Conservation (phyloP, 2,113 vertebrate species). For the Mustela nigripes region DNA sequence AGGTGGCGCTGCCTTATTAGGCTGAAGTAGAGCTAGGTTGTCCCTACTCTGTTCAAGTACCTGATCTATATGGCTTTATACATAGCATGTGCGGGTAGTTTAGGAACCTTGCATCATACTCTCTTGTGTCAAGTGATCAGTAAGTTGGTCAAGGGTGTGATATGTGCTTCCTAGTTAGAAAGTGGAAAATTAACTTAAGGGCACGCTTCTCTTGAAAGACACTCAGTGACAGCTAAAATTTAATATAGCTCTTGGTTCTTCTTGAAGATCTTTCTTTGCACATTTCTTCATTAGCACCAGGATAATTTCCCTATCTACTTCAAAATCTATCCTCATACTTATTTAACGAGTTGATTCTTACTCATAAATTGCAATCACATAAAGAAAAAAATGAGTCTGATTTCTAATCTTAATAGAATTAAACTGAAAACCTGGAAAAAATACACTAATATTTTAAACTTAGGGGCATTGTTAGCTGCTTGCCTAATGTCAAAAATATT, state of each 20-base stretch:
- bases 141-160: neutral
- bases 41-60: neutral
- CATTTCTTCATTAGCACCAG: neutral
- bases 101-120: neutral
- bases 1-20: slow-evolving; percentile 85
- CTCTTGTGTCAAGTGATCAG: neutral
- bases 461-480: neutral
- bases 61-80: neutral
- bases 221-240: neutral
- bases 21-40: neutral
- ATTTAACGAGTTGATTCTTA: neutral
- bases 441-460: neutral
- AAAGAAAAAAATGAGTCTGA: neutral
- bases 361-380: neutral
- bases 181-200: neutral
- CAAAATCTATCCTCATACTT: neutral
- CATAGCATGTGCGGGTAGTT: neutral
- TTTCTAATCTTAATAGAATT: neutral
- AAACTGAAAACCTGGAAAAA: neutral
- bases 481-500: neutral
- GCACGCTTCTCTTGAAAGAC: neutral
- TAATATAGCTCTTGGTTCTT: neutral
- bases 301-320: neutral
- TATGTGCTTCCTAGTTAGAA: neutral
- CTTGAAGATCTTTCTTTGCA: neutral